Evolutionary conservation across 2,113 vertebrate species (phyloP).

Genomic region (Lota lota): DNA sequence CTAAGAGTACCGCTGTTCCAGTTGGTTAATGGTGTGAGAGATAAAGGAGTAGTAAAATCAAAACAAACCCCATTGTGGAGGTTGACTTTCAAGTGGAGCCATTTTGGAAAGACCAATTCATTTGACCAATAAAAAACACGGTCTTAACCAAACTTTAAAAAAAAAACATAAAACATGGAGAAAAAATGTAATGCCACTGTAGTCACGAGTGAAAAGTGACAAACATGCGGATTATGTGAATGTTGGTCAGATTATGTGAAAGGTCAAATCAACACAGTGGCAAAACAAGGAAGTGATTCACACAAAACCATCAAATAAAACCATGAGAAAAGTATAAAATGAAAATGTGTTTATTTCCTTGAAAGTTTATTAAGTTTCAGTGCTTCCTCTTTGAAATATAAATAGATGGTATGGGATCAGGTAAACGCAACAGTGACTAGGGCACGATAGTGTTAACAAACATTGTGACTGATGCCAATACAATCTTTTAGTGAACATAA

Average conservation of each 20-base stretch:
- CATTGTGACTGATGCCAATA: constrained; percentile 69
- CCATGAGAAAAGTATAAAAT: constrained; percentile 53
- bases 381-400: constrained; percentile 84
- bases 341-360: constrained; percentile 70
- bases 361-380: constrained; percentile 85
- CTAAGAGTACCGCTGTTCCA: constrained; percentile 42
- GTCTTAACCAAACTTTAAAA: neutral
- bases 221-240: neutral
- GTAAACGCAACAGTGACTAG: constrained; percentile 78
- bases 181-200: constrained; percentile 8
- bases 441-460: constrained; percentile 75
- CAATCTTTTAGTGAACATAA: constrained; percentile 80
- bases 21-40: constrained; percentile 28
- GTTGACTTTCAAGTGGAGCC: neutral
- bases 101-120: neutral
- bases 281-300: constrained; percentile 17
- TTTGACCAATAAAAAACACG: neutral
- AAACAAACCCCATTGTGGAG: neutral
- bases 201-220: neutral
- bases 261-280: neutral
- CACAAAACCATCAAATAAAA: constrained; percentile 45
- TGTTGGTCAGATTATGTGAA: neutral
- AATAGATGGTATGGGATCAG: constrained; percentile 85
- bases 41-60: neutral
- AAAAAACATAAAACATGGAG: neutral